Evolutionary conservation across 2,888 invertebrate genomes (phyloP).

Genomic region (Erebia epiphron): DNA sequence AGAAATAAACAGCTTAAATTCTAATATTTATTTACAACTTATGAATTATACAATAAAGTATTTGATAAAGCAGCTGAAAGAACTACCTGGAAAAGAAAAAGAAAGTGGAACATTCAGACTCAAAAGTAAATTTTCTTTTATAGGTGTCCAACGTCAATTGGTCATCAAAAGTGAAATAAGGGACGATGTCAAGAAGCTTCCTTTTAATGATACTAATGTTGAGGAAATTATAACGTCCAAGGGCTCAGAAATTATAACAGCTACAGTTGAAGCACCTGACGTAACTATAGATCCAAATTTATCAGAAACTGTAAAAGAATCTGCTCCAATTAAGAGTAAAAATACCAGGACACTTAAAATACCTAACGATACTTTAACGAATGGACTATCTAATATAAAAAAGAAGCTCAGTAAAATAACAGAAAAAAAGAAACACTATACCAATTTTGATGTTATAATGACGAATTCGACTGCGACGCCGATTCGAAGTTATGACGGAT

Average conservation of each 20-base stretch:
- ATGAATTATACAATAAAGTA: no score
- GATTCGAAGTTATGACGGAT: constrained; percentile 7
- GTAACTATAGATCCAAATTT: background rate
- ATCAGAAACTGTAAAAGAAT: background rate
- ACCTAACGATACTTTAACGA: background rate
- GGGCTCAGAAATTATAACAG: background rate
- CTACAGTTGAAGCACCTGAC: background rate
- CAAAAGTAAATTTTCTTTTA: constrained; percentile 21
- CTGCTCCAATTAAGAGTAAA: background rate
- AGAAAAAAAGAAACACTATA: background rate
- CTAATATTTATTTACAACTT: no score
- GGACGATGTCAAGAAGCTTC: background rate
- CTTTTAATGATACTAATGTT: no score
- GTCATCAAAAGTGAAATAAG: constrained; percentile 14
- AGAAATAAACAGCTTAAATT: no score
- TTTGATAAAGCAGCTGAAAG: background rate
- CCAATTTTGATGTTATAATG: background rate
- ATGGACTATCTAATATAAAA: background rate
- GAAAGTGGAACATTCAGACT: background rate
- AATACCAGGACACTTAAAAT: background rate
- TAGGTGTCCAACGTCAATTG: constrained; percentile 16
- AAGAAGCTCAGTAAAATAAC: background rate
- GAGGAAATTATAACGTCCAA: no score
- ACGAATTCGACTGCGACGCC: constrained; percentile 2
- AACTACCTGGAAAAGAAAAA: background rate